These are phyloP conservation scores for Phyllotreta cruciferae DNA, from an alignment of 2,888 invertebrate species.

Conservation along the genomic window DNA sequence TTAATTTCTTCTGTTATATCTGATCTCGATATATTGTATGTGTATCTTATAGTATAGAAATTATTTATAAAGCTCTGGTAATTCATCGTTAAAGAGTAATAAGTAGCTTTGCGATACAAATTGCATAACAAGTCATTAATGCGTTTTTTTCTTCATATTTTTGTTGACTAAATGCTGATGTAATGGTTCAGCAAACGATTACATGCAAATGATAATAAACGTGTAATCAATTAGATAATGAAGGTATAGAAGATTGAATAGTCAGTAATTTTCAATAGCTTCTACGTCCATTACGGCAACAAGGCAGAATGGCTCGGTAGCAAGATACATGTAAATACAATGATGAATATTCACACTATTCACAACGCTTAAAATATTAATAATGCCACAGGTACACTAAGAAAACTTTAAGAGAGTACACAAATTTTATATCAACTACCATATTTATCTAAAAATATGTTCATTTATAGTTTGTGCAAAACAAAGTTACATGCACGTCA, in stretches of 20 bases:
- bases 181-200: constrained; percentile 27
- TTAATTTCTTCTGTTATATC: constrained; percentile 21
- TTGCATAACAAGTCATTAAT: too few species aligned
- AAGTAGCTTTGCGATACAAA: too few species aligned
- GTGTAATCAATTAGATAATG: constrained; percentile 26
- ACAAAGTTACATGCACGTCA: too few species aligned
- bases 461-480: too few species aligned
- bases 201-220: constrained; percentile 19
- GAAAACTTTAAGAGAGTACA: neutral
- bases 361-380: constrained; percentile 9
- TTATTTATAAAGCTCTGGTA: too few species aligned
- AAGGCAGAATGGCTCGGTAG: constrained; percentile 31
- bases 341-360: constrained; percentile 19
- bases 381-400: constrained; percentile 14
- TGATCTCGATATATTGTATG: neutral
- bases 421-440: too few species aligned
- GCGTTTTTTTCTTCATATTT: too few species aligned
- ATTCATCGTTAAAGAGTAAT: too few species aligned
- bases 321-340: constrained; percentile 9
- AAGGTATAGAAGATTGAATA: constrained; percentile 38
- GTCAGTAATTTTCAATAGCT: constrained; percentile 49
- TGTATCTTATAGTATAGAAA: neutral
- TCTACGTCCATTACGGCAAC: constrained; percentile 15
- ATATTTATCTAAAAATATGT: too few species aligned
- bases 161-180: constrained; percentile 12